Evolutionary conservation across 2,113 vertebrate genomes (phyloP), one percentile per base, ranked within the genome.

Genomic region (Menidia beryllina): DNA sequence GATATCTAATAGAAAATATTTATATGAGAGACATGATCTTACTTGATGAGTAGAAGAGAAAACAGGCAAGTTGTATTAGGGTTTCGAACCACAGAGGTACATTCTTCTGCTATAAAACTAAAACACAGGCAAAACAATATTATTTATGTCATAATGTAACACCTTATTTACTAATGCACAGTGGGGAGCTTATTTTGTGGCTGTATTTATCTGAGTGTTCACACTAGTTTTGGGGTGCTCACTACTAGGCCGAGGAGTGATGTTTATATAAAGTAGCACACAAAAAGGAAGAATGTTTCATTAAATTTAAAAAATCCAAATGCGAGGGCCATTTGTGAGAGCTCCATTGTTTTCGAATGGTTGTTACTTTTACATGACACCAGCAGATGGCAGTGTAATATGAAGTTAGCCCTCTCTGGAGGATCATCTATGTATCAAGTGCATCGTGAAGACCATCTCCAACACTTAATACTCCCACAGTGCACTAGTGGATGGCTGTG

Each of bases 301-400:
- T 41, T 2, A 14, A 14, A 41, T 41, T 41, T 41, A 14, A 14
- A 14, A 14, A 14, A 41, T 39, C 8, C 13, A 12, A 39, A 39
- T 12, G 27, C 27, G 17, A 25, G 20, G 10, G 14, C 26, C n/a
- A 45, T 43, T 50, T 65, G 58, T 49, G 24, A 39, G 5, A 8
- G 11, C 63, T 27, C 12, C 0, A 13, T 60, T 76, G 14, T 69
- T 23, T 21, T 30, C 13, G 38, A 38, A 13, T 10, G 52, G 0
- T 2, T 21, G 21, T 69, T 17, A n/a, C 75, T 72, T 47, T 9
- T 15, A 21, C 1, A 52, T 6, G 0, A 0, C 21, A 20, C 83
- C 92, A 90, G 78, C 48, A 92, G 93, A 72, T 91, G 93, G 90
- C 89, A 84, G 58, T 73, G 66, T 86, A 2, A 17, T 15, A 76